phyloP scores from a whole-genome alignment of 2,113 vertebrate species.

The Oncorhynchus nerka region DNA sequence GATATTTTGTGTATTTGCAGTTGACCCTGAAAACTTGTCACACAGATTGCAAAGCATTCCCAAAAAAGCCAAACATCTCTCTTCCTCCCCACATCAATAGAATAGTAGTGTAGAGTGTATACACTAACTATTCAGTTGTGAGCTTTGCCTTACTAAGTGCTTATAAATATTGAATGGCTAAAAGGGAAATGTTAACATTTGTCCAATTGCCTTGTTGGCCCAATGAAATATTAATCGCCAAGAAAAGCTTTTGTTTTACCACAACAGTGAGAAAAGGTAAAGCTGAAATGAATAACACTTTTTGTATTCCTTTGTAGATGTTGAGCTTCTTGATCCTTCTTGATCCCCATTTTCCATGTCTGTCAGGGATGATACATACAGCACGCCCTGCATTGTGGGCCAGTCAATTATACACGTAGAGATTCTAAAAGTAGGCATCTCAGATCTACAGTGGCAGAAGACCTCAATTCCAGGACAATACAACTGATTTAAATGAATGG shows the following conservation, averaged over 20 bases:
- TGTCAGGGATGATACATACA: background rate
- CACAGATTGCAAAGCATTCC: background rate
- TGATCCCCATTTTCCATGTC: slow-evolving; percentile 2
- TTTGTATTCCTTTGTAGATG: slow-evolving; percentile 23
- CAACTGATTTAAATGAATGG: too few species aligned
- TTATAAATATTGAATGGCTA: slow-evolving; percentile 72
- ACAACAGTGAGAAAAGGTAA: slow-evolving; percentile 57
- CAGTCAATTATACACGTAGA: too few species aligned
- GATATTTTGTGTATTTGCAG: background rate
- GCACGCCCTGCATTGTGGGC: too few species aligned
- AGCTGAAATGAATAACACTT: slow-evolving; percentile 54
- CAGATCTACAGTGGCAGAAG: too few species aligned
- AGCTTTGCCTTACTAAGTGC: slow-evolving; percentile 62
- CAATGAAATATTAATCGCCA: slow-evolving; percentile 68
- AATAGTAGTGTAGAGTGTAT: slow-evolving; percentile 1
- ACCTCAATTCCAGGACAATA: too few species aligned
- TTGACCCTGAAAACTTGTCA: background rate
- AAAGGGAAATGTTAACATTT: slow-evolving; percentile 68
- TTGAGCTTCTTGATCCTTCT: slow-evolving; percentile 16
- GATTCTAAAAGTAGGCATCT: too few species aligned
- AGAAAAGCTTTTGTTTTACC: slow-evolving; percentile 65
- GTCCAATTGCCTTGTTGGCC: slow-evolving; percentile 59
- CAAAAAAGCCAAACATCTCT: background rate
- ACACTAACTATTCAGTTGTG: slow-evolving; percentile 34
- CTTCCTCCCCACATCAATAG: slow-evolving; percentile 13